These are phyloP conservation scores for Grammomys surdaster DNA, from an alignment of 2,113 vertebrate species.

Conservation along the genomic window DNA sequence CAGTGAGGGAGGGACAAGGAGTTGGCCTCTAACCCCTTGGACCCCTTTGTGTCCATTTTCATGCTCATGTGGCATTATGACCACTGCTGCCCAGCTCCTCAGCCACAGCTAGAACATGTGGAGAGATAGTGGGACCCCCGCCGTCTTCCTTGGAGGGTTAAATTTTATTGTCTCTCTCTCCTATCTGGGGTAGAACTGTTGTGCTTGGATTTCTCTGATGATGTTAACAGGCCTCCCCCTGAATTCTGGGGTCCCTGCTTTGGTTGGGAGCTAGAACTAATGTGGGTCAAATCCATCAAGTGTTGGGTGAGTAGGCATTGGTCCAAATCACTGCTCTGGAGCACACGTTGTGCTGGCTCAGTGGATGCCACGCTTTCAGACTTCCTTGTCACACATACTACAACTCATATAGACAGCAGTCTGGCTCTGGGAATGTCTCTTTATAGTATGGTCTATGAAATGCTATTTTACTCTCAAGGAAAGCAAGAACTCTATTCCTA, in stretches of 20 bases:
- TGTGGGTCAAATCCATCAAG: not conserved
- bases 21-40: too few relatives aligned
- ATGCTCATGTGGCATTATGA: not conserved
- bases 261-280: not conserved
- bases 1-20: not conserved
- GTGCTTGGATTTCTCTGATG: not conserved
- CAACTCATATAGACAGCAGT: accelerated
- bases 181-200: not conserved
- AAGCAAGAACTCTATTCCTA: not conserved
- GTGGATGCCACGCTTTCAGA: too few relatives aligned
- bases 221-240: not conserved
- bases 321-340: not conserved
- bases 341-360: too few relatives aligned
- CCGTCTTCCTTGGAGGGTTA: not conserved
- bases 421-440: not conserved
- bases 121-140: not conserved
- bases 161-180: not conserved
- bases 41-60: not conserved
- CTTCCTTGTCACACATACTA: accelerated
- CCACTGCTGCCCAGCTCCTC: not conserved
- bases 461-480: not conserved
- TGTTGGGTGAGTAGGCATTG: not conserved
- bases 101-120: not conserved
- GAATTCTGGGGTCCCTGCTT: not conserved
- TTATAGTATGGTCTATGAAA: not conserved